Base-by-base conservation (phyloP, 2,113 vertebrate genomes). In the Rhinopithecus roxellana region DNA sequence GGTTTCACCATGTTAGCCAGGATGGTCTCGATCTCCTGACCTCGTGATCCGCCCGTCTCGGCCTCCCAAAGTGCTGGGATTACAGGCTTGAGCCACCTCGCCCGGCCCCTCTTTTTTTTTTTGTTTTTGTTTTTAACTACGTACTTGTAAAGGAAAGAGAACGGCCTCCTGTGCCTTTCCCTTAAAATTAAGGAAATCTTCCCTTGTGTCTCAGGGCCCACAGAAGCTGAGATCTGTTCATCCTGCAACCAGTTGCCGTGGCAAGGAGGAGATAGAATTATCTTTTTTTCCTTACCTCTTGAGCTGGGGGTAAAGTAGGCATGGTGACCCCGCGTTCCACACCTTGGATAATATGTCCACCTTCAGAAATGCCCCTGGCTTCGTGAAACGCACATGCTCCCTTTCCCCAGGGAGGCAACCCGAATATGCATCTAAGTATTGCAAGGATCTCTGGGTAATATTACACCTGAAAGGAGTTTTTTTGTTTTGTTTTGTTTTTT, bases 81-180 rank as follows among this genome's bases (percentile, higher is more conserved):
- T n/a, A n/a, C n/a, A n/a, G n/a, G n/a, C n/a, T n/a, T n/a, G n/a
- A n/a, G n/a, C n/a, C n/a, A n/a, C n/a, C n/a, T n/a, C n/a, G n/a
- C n/a, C n/a, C n/a, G n/a, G n/a, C n/a, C n/a, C n/a, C n/a, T n/a
- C n/a, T 40, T 40, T 40, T 40, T 40, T 40, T 40, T 38, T 48
- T 48, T 35, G 22, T 85, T 45, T 81, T 84, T 32, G 48, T 27
- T 16, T 16, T 16, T 20, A 70, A 45, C 25, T 77, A 45, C 17
- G 40, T 69, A 10, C n/a, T 69, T 70, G 32, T 3, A 81, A 81
- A 94, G 48, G 70, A 82, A 50, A 88, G 89, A 94, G 27, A 92
- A 78, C 35, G 14, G 25, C 35, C 22, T 90, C 79, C 57, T 52
- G 57, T 93, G 55, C 17, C 86, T 92, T 95, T 92, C 48, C 85